Conservation (phyloP, 2,888 invertebrate genomes). For the Platycheirus albimanus region DNA sequence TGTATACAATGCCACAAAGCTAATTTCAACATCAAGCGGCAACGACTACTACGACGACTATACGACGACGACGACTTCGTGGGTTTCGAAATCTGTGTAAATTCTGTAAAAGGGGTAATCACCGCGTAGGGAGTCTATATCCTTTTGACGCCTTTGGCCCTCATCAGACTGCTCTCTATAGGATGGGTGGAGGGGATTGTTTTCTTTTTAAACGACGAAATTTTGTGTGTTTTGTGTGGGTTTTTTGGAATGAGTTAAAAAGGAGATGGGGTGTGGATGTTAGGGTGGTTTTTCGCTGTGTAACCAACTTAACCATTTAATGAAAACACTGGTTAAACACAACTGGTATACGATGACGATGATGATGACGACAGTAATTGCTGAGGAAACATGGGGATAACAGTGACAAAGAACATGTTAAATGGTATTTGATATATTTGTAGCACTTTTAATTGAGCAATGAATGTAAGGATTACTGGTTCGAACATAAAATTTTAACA, state of each 20-base stretch:
- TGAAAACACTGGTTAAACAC: slow-evolving; percentile 40
- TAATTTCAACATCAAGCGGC: slow-evolving; percentile 30
- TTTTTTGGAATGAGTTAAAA: too few relatives aligned
- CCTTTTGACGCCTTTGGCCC: slow-evolving; percentile 24
- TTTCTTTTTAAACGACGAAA: slow-evolving; percentile 9
- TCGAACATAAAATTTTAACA: too few relatives aligned
- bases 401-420: slow-evolving; percentile 2
- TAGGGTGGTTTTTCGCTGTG: background rate
- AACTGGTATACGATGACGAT: background rate
- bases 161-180: background rate
- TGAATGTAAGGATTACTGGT: background rate
- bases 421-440: slow-evolving; percentile 2
- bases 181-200: background rate
- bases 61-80: slow-evolving; percentile 3
- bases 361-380: slow-evolving; percentile 28
- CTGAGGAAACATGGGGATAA: slow-evolving; percentile 37
- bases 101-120: slow-evolving; percentile 35
- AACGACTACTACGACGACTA: slow-evolving; percentile 7
- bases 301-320: background rate
- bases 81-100: background rate
- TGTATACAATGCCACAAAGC: slow-evolving; percentile 32
- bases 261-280: too few relatives aligned
- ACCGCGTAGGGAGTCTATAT: slow-evolving; percentile 25
- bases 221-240: slow-evolving; percentile 22
- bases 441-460: slow-evolving; percentile 26